phyloP scores from a whole-genome alignment of 1,140 invertebrate species.

The Harlomillsia oculata region DNA sequence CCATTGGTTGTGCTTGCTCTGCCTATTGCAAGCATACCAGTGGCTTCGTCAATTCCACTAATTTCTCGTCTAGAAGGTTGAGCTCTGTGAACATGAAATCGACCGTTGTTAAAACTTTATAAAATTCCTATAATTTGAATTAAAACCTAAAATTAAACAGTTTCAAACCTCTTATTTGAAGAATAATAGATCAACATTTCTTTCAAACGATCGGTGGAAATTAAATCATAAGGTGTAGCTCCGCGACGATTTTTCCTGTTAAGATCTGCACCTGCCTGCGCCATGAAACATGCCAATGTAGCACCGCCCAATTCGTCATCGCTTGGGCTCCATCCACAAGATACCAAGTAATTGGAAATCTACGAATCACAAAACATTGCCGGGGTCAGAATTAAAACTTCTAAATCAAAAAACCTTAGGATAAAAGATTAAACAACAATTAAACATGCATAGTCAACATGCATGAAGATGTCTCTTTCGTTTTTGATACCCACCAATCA shows the following conservation, averaged over 20 bases:
- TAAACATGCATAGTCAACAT: conserved; percentile 12
- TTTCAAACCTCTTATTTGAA: conserved; percentile 8
- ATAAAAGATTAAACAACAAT: no score
- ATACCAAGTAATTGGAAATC: conserved; percentile 25
- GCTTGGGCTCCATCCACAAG: conserved; percentile 26
- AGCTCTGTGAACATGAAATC: no score
- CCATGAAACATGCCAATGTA: conserved; percentile 60
- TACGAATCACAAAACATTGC: no score
- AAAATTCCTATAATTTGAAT: no score
- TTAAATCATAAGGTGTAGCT: conserved; percentile 52
- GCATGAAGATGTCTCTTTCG: no score
- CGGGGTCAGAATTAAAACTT: no score
- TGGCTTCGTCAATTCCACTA: no score
- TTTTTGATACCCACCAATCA: no score
- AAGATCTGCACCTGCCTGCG: conserved; percentile 55
- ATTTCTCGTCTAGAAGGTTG: no score
- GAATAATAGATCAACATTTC: conserved; percentile 31
- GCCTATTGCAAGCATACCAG: not conserved
- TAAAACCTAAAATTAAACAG: not conserved
- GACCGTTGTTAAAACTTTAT: no score
- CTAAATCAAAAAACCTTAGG: no score
- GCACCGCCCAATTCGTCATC: conserved; percentile 32
- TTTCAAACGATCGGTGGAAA: conserved; percentile 37
- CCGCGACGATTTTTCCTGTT: conserved; percentile 55
- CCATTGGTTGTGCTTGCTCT: not conserved